Conservation (phyloP, 2,888 invertebrate genomes). For the Tinea pellionella region DNA sequence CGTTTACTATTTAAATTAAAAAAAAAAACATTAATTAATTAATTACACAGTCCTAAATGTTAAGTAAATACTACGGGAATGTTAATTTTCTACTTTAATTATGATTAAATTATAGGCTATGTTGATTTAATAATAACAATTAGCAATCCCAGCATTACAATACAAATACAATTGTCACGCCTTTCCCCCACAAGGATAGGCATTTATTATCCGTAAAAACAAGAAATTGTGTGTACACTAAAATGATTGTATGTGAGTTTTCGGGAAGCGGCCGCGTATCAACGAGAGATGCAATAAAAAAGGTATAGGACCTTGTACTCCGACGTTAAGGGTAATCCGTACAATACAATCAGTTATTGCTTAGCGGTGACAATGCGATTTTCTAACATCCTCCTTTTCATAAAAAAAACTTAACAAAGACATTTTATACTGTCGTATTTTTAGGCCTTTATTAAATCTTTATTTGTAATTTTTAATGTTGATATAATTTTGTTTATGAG, state of each 20-base stretch:
- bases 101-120: no score
- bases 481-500: no score
- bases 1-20: no score
- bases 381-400: constrained; percentile 17
- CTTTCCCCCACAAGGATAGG: no score
- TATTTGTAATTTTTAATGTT: no score
- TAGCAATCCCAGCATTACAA: no score
- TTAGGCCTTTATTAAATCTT: not conserved
- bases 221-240: not conserved
- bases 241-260: constrained; percentile 1
- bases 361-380: constrained; percentile 65
- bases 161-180: no score
- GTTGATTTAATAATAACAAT: no score
- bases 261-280: constrained; percentile 21
- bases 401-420: not conserved
- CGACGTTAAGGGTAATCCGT: constrained; percentile 2
- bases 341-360: constrained; percentile 68
- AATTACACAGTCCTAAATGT: no score
- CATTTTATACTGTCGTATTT: not conserved
- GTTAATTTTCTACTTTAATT: no score
- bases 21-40: no score
- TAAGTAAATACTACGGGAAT: no score
- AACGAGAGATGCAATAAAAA: constrained; percentile 9
- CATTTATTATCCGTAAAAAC: not conserved
- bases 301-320: not conserved